Percentiles rank a stretch among this genome's conserved stretches.
Conservation (phyloP, 64 coral and sea anemone genomes). For the Pachyseris speciosa region DNA sequence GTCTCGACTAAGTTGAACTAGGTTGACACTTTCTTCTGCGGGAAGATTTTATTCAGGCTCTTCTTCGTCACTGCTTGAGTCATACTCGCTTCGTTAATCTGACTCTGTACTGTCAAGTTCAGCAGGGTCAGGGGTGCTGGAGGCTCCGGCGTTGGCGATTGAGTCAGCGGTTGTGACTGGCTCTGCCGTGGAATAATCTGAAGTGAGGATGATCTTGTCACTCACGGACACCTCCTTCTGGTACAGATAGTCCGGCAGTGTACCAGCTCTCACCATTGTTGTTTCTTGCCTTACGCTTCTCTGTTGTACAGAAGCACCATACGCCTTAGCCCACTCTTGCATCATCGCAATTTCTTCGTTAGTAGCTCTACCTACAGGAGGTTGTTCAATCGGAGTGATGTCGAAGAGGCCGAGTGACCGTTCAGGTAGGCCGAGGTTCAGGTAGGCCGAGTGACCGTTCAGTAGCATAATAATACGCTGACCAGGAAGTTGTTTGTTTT, state of each 20-base stretch:
- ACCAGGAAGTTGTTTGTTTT: constrained; percentile 35
- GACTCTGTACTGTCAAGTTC: not conserved
- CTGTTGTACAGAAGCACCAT: constrained; percentile 47
- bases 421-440: constrained; percentile 53
- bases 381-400: constrained; percentile 14
- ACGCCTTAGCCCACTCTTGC: constrained; percentile 24
- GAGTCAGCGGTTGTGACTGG: not conserved
- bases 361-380: not conserved
- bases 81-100: constrained; percentile 29
- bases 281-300: constrained; percentile 49
- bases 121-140: not conserved
- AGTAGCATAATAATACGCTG: constrained; percentile 15
- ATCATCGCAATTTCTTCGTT: not conserved
- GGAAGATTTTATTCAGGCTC: not conserved
- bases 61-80: constrained; percentile 55
- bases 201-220: not conserved
- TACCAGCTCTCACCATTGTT: constrained; percentile 56
- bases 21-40: not conserved
- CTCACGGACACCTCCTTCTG: not conserved
- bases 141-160: not conserved
- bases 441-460: not conserved
- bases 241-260: constrained; percentile 28
- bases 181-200: not conserved
- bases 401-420: not conserved
- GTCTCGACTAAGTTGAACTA: constrained; percentile 42